A percentile compares a stretch with the other conserved stretches of the same genome.
phyloP scores from a whole-genome alignment of 2,888 invertebrate species.

The Stegana nigrithorax region DNA sequence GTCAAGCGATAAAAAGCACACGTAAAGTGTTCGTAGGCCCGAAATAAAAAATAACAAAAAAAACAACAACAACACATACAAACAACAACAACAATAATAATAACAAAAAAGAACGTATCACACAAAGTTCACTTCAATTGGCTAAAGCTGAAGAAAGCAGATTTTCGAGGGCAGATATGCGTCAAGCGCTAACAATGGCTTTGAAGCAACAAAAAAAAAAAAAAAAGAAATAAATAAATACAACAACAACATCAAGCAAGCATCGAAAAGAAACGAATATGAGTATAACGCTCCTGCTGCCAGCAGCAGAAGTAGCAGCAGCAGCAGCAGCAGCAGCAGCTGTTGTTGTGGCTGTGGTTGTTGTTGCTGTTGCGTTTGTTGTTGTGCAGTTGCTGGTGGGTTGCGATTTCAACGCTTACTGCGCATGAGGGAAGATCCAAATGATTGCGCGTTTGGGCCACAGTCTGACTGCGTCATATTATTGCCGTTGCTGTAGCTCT shows the following conservation, averaged over 20 bases:
- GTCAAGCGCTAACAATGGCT: conserved; percentile 53
- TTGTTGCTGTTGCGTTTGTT: conserved; percentile 19
- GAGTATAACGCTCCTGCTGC: conserved; percentile 10
- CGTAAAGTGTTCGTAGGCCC: conserved; percentile 60
- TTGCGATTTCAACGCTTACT: conserved; percentile 22
- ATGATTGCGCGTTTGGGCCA: conserved; percentile 27
- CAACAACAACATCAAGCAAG: background rate
- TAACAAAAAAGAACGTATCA: conserved; percentile 3
- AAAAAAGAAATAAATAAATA: too few species aligned
- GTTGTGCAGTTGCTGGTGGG: conserved; percentile 37
- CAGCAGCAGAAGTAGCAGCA: conserved; percentile 29
- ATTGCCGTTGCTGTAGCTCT: conserved; percentile 6
- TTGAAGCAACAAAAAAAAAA: conserved; percentile 17
- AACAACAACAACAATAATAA: conserved; percentile 15
- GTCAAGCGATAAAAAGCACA: conserved; percentile 67
- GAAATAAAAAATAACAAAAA: conserved; percentile 27
- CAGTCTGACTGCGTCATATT: conserved; percentile 28
- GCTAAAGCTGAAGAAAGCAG: conserved; percentile 20
- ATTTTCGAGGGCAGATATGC: conserved; percentile 31
- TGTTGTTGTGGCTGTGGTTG: conserved; percentile 35
- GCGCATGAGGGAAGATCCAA: conserved; percentile 34
- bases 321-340: conserved; percentile 33
- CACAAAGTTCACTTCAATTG: conserved; percentile 24
- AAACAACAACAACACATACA: conserved; percentile 11
- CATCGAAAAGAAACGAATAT: too few species aligned